Evolutionary conservation across 1,140 invertebrate genomes (phyloP), one percentile per base, ranked within the genome.

Genomic region (Vanessa atalanta): DNA sequence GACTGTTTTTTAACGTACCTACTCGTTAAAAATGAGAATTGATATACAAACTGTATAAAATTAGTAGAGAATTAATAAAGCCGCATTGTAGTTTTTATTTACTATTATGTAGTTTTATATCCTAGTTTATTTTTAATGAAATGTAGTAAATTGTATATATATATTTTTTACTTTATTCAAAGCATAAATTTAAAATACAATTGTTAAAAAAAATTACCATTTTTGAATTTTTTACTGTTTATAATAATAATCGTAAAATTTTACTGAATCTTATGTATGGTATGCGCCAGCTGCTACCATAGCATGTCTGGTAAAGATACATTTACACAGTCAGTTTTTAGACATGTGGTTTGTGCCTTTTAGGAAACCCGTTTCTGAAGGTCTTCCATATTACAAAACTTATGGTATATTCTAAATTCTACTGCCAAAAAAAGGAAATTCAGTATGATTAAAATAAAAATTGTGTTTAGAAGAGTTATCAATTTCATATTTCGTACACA

Each of bases 271-370:
- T 68, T 71, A 63, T 64, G 64, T 50, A 43, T 68, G 77, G 73
- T 76, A 79, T 79, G 77, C 57, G 73, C 73, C 77, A 75, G 77
- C 77, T 79, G 77, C 73, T 73, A 67, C 61, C 61, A 73, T 70
- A 48, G 71, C 70, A 75, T 43, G 67, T 55, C 23, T 48, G 16
- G n/a, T 79, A 53, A 79, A 68, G 77, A 57, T 57, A 37, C 50
- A 66, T 73, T 20, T 57, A 68, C 65, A 72, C 37, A 47, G 16
- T n/a, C 20, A 23, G 20, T 57, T 23, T 57, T 57, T 57, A 23
- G 50, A 12, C 53, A 43, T 43, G 37, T 43, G 37, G 37, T 20
- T 23, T n/a, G 12, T 57, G 20, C 53, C 23, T 23, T 57, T 31
- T 12, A 16, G 15, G n/a, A 53, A 57, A 57, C 53, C 53, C 12